Conservation (phyloP, 2,888 invertebrate species). For the Drosophila monieri region DNA sequence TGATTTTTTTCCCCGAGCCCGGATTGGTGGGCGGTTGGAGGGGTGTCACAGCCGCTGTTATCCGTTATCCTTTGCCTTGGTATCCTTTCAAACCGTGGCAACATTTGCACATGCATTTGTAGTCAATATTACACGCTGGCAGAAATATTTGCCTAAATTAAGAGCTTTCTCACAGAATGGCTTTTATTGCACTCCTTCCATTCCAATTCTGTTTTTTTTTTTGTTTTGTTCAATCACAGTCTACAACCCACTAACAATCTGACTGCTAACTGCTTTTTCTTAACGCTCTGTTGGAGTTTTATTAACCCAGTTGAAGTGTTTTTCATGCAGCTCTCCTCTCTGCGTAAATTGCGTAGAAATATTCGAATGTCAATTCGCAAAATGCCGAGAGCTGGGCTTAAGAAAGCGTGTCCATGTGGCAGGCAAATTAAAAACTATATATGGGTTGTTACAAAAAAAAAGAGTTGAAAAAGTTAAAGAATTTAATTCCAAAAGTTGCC, state of each 20-base stretch:
- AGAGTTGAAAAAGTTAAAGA: neutral
- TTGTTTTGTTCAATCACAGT: conserved; percentile 58
- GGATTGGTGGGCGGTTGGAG: conserved; percentile 19
- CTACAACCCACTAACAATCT: conserved; percentile 52
- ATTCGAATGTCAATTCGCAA: conserved; percentile 72
- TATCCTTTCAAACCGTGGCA: conserved; percentile 79
- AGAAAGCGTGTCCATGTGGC: conserved; percentile 65
- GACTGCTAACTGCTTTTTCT: conserved; percentile 77
- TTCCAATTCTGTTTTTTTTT: conserved; percentile 4
- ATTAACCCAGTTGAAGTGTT: conserved; percentile 61
- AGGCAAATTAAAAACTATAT: conserved; percentile 11
- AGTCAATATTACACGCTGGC: conserved; percentile 76
- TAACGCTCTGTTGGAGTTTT: conserved; percentile 70
- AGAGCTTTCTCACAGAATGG: conserved; percentile 35
- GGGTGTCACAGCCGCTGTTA: conserved; percentile 47
- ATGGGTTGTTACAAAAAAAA: neutral
- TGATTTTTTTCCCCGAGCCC: conserved; percentile 27
- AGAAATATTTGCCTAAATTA: conserved; percentile 69
- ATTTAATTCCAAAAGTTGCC: neutral
- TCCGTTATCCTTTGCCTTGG: conserved; percentile 22
- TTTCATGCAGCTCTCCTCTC: conserved; percentile 18
- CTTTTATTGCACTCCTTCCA: conserved; percentile 21
- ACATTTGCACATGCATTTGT: conserved; percentile 82
- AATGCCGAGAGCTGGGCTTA: conserved; percentile 59
- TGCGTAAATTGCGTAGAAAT: conserved; percentile 66